Conservation (phyloP, 1,140 invertebrate genomes). For the Aphidius ervi region DNA sequence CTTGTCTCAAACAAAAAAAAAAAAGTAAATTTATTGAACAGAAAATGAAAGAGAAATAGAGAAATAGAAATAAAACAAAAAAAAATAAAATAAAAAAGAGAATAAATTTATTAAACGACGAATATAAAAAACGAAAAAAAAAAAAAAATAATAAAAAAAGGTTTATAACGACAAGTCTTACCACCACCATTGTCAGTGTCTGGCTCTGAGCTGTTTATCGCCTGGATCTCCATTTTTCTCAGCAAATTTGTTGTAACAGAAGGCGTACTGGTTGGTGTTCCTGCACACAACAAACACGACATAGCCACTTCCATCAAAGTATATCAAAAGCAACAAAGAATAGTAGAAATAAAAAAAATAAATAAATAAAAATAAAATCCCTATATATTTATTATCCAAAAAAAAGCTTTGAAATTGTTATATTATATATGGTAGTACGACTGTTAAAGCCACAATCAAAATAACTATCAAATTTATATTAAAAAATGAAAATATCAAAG, state of each 20-base stretch:
- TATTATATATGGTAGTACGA: no score
- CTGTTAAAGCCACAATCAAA: no score
- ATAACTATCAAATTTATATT: no score
- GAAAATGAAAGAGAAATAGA: not conserved
- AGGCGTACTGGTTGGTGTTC: constrained; percentile 45
- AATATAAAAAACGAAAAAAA: constrained; percentile 13
- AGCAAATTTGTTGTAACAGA: constrained; percentile 47
- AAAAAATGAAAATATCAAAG: no score
- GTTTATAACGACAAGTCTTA: constrained; percentile 41
- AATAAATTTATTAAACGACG: constrained; percentile 20
- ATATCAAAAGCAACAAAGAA: constrained; percentile 10
- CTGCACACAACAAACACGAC: constrained; percentile 48
- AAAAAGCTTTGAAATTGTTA: no score
- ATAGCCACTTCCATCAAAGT: constrained; percentile 42
- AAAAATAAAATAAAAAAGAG: constrained; percentile 21
- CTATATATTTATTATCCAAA: no score
- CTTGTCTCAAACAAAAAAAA: not conserved
- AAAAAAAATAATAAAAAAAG: constrained; percentile 14
- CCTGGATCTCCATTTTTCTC: constrained; percentile 51
- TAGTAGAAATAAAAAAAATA: no score
- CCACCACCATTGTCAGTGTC: constrained; percentile 48
- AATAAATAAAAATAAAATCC: no score
- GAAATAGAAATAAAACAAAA: constrained; percentile 9
- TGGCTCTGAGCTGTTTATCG: constrained; percentile 45
- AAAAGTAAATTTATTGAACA: constrained; percentile 11